Conservation (phyloP, 2,797 vertebrate species). For the Sphenopsis melanotis region DNA sequence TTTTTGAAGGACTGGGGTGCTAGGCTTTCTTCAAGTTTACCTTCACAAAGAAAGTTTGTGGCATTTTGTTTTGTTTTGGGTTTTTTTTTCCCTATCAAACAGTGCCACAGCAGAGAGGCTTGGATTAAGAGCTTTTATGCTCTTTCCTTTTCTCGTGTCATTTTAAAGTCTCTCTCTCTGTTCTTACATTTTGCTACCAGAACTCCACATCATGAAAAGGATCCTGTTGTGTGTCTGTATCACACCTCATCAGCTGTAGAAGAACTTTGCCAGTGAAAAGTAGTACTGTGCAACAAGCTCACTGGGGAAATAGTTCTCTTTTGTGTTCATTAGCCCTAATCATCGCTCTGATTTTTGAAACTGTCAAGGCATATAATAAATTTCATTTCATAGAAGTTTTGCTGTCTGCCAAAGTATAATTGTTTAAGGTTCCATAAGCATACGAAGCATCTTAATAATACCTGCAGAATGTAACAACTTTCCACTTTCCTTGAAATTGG, state of each 20-base stretch:
- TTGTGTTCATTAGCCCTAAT: not conserved
- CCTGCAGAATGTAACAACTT: not conserved
- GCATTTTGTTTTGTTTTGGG: not conserved
- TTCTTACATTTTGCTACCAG: not conserved
- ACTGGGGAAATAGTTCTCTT: not conserved
- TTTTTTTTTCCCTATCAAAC: not conserved
- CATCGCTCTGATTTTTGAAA: not conserved
- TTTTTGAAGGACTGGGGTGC: not conserved
- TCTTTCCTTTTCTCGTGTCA: not conserved
- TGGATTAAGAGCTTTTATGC: not conserved
- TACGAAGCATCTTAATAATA: not conserved
- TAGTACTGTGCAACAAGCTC: not conserved
- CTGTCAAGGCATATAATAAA: not conserved
- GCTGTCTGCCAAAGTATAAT: not conserved
- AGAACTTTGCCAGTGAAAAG: not conserved
- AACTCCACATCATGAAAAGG: not conserved
- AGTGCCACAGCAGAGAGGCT: not conserved
- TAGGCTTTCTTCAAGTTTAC: not conserved
- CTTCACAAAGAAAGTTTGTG: not conserved
- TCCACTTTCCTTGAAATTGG: not conserved
- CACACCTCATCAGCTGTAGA: not conserved
- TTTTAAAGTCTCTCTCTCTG: not conserved
- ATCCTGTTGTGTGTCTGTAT: not conserved
- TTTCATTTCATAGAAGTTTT: constrained; percentile 13
- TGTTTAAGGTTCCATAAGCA: not conserved